Evolutionary conservation across 2,113 vertebrate species (phyloP).

Genomic region (Zosterops hypoxanthus): DNA sequence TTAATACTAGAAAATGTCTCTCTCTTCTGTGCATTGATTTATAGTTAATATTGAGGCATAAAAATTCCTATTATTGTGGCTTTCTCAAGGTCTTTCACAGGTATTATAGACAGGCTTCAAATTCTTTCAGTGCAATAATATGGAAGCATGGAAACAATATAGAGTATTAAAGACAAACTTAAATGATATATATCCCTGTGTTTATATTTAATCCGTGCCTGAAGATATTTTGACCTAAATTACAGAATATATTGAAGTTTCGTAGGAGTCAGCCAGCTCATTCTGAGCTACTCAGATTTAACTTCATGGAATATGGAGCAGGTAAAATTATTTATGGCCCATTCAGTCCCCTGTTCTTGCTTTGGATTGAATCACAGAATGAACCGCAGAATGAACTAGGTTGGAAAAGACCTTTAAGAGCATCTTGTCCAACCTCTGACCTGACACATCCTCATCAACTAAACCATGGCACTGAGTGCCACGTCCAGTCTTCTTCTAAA

Average conservation of each 20-base stretch:
- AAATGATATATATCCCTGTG: conserved; percentile 50
- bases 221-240: conserved; percentile 70
- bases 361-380: conserved; percentile 8
- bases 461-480: background rate
- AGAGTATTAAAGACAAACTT: conserved; percentile 71
- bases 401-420: background rate
- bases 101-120: conserved; percentile 10
- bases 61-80: conserved; percentile 30
- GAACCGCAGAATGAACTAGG: background rate
- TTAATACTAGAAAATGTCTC: conserved; percentile 20
- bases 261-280: background rate
- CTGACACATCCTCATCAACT: no score
- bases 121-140: conserved; percentile 49
- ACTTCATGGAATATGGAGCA: conserved; percentile 67
- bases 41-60: conserved; percentile 31
- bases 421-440: background rate
- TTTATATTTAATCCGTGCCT: conserved; percentile 70
- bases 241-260: conserved; percentile 66
- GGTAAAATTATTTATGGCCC: conserved; percentile 69
- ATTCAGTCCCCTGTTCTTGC: background rate
- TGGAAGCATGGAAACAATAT: background rate
- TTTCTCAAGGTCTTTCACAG: conserved; percentile 65
- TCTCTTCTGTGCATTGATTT: background rate
- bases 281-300: conserved; percentile 58
- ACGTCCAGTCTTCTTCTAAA: background rate